Base-by-base conservation (phyloP, 92 coral and sea anemone species). In the Zoanthus sansibaricus region DNA sequence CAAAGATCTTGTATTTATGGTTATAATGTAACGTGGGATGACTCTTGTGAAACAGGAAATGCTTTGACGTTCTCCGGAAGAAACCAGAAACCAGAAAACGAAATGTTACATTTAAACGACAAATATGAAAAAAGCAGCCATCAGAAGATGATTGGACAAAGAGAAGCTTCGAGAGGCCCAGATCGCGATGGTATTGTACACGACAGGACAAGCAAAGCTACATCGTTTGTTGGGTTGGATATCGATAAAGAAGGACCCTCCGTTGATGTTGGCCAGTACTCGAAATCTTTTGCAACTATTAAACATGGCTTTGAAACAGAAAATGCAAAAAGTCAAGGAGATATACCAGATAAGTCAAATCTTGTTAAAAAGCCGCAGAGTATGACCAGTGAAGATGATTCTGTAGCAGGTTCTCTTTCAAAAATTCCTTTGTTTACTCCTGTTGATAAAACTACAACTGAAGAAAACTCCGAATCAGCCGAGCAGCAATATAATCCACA, bases 1-100 rank as follows among this genome's bases (percentile, higher is more conserved):
- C 74, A 20, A 15, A 13, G 13, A 6, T 46, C 75, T 20, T 12
- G 46, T 0, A 12, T 44, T 15, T 80, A 64, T 47, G 85, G 75
- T 20, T 80, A 80, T 64, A 67, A 70, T 5, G 30, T 47, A 47
- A 67, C 73, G 9, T 80, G 85, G 85, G 66, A 62, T 67, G 85
- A 66, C 12, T 66, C 46, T 21, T 32, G n/a, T 80, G 32, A 46
- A 42, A 45, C 31, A 47, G 47, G 13, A 12, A 68, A 47, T 33
- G 7, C 9, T 2, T 32, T 13, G 15, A 48, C 18, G 20, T 59
- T 17, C 13, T 37, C 84, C 9, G 25, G 37, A 32, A 18, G n/a
- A 14, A 3, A 15, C 55, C 17, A 42, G 18, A 12, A 7, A 9
- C 37, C 7, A 71, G 55, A 49, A 1, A 49, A 49, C 12, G 12